A percentile compares a stretch with the other conserved stretches of the same genome.
Evolutionary conservation across 2,888 invertebrate species (phyloP).

Genomic region (Ophioninae sp.): DNA sequence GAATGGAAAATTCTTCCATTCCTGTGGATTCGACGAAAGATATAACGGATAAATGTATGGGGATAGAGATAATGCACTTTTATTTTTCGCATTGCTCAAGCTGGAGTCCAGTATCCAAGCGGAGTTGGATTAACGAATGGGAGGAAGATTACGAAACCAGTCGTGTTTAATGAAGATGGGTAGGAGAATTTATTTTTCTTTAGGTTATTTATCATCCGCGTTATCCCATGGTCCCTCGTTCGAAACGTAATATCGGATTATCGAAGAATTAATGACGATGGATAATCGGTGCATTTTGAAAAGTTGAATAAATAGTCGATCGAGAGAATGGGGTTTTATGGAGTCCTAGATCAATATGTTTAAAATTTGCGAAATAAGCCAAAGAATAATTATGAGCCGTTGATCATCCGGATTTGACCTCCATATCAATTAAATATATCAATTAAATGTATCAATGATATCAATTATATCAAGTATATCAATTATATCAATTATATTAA

Average conservation of each 20-base stretch:
- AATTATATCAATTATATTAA: no score
- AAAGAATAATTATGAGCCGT: constrained; percentile 30
- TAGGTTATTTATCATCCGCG: neutral
- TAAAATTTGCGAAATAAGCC: neutral
- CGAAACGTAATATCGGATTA: constrained; percentile 21
- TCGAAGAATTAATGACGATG: constrained; percentile 20
- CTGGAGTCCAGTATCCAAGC: neutral
- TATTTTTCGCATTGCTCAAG: neutral
- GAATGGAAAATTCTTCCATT: neutral
- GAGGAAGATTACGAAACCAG: neutral
- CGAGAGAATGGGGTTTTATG: neutral
- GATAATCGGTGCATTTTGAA: neutral
- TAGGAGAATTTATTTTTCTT: constrained; percentile 6
- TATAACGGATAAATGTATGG: neutral
- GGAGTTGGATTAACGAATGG: neutral
- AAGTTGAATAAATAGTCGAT: neutral
- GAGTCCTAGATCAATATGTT: neutral
- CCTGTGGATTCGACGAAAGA: neutral
- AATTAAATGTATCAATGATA: no score
- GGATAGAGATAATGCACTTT: neutral
- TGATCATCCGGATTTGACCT: constrained; percentile 38
- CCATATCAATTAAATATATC: no score
- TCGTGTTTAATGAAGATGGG: neutral
- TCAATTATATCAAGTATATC: no score
- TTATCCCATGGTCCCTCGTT: neutral